Evolutionary conservation across 2,113 vertebrate genomes (phyloP).

Genomic region (Odobenus rosmarus): DNA sequence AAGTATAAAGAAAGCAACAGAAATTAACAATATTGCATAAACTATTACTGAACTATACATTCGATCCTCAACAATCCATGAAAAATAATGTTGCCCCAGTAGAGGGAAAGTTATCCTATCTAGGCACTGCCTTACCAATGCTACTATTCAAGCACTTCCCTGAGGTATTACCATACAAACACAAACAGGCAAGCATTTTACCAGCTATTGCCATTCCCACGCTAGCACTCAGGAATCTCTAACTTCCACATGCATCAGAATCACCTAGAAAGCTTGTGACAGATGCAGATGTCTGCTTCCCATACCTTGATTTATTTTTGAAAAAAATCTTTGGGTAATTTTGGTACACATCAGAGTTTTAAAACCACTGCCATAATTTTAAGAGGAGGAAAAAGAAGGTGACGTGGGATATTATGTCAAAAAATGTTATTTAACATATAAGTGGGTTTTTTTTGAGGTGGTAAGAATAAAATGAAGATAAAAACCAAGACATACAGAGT

Average conservation of each 20-base stretch:
- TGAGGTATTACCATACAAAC: not conserved
- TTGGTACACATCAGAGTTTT: not conserved
- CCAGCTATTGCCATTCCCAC: not conserved
- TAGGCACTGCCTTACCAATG: not conserved
- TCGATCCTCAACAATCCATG: not conserved
- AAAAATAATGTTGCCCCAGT: not conserved
- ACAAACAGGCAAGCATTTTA: not conserved
- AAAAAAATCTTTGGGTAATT: not conserved
- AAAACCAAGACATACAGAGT: not conserved
- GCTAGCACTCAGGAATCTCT: not conserved
- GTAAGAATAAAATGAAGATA: not conserved
- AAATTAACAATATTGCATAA: not conserved
- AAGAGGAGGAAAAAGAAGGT: not conserved
- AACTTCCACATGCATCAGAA: not conserved
- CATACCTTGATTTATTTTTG: not conserved
- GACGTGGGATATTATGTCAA: not conserved
- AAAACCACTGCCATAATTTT: not conserved
- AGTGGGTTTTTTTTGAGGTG: not conserved
- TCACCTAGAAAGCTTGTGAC: not conserved
- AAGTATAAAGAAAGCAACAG: not conserved
- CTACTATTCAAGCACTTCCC: not conserved
- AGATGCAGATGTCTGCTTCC: not conserved
- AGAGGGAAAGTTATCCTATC: too few relatives aligned
- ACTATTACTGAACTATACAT: not conserved
- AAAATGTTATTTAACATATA: not conserved